Conservation (phyloP, 2,888 invertebrate species). For the Drosophila anceps region DNA sequence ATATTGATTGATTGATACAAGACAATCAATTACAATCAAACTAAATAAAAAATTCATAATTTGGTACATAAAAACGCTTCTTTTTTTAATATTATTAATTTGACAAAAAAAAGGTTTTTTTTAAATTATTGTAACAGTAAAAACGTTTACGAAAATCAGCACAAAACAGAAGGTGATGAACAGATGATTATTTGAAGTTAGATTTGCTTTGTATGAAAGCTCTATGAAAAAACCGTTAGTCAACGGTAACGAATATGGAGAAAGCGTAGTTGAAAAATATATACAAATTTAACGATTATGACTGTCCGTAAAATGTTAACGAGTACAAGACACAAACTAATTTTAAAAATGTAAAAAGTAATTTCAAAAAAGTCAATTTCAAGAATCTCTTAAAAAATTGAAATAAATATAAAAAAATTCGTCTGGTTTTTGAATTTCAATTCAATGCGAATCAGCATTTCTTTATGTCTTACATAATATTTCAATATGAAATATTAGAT, state of each 20-base stretch:
- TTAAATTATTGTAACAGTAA: not conserved
- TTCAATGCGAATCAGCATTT: not conserved
- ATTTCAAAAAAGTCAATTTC: no score
- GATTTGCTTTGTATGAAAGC: not conserved
- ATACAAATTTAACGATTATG: not conserved
- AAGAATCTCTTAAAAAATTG: not conserved
- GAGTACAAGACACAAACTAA: not conserved
- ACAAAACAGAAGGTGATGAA: not conserved
- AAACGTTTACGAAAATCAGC: not conserved
- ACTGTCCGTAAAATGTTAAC: not conserved
- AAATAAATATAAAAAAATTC: not conserved
- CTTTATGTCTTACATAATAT: not conserved
- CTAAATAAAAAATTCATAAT: no score
- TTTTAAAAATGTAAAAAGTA: no score
- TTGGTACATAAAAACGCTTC: no score
- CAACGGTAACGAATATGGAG: not conserved
- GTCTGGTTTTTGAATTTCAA: not conserved
- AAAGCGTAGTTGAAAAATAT: not conserved
- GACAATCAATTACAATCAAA: not conserved
- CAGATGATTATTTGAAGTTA: not conserved
- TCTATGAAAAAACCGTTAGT: not conserved
- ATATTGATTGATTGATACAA: not conserved
- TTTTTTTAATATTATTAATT: no score
- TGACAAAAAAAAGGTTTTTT: no score
- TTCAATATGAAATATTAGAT: conserved; percentile 1